Conservation (phyloP, 2,797 vertebrate genomes). For the Pangasius djambal region DNA sequence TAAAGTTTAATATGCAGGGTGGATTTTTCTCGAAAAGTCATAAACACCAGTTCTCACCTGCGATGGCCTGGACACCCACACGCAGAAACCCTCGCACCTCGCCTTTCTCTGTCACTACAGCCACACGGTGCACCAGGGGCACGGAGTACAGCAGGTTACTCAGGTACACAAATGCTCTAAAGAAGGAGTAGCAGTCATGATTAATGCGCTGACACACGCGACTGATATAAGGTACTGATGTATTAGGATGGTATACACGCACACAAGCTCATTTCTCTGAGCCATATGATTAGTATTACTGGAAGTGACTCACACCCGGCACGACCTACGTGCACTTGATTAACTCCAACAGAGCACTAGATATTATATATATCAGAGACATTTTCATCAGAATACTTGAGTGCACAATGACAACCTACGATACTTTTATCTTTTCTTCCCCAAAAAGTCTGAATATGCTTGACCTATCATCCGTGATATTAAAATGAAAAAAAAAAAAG, state of each 20-base stretch:
- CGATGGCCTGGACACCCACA: conserved; percentile 96
- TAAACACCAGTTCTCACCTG: conserved; percentile 79
- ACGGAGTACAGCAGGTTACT: conserved; percentile 97
- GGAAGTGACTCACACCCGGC: conserved; percentile 36
- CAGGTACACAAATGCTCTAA: conserved; percentile 96
- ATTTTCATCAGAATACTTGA: neutral
- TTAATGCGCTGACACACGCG: neutral
- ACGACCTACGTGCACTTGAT: conserved; percentile 35
- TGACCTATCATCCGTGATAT: conserved; percentile 4
- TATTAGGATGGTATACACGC: neutral
- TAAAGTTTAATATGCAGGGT: neutral
- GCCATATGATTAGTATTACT: conserved; percentile 3
- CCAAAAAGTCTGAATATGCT: neutral
- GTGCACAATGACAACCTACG: neutral
- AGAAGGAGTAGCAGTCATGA: conserved; percentile 44
- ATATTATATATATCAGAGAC: conserved; percentile 51
- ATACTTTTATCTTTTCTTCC: neutral
- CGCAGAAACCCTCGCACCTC: conserved; percentile 95
- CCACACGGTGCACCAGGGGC: conserved; percentile 93
- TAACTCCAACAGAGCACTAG: conserved; percentile 39
- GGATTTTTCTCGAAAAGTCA: neutral
- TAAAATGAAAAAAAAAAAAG: conserved; percentile 58
- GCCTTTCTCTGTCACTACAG: conserved; percentile 96
- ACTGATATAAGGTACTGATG: neutral
- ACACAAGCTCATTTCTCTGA: conserved; percentile 20